Base-by-base conservation (phyloP, 2,888 invertebrate species). In the Hyalella azteca region DNA sequence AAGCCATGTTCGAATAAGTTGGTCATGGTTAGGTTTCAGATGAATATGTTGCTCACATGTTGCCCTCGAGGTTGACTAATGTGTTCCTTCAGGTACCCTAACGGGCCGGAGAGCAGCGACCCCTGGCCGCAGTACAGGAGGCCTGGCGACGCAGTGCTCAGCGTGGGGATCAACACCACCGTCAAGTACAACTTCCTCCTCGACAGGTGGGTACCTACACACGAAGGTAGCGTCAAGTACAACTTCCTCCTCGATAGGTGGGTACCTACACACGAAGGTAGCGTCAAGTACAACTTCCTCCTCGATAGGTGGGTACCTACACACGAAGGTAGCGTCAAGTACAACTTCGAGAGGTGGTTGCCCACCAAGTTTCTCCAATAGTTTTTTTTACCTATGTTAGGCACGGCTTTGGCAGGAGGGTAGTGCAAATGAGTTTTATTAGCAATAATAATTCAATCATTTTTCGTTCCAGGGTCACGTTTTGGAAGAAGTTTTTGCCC, bases 401-500 rank as follows among this genome's bases (percentile, higher is more conserved):
- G n/a, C n/a, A n/a, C n/a, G n/a, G n/a, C n/a, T n/a, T n/a, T n/a
- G n/a, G n/a, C n/a, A n/a, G n/a, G n/a, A n/a, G n/a, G n/a, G n/a
- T n/a, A n/a, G n/a, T n/a, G n/a, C n/a, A n/a, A n/a, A n/a, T n/a
- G n/a, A 49, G 49, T 13, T 49, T 49, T 49, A 49, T 7, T 26
- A 13, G 5, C 13, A 54, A 11, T 13, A 54, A 54, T 26, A 26
- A 11, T 29, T 54, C 54, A 49, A 26, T 22, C 7, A 54, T 9
- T n/a, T n/a, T n/a, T 45, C 48, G n/a, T 73, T 73, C 3, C 79
- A 79, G 79, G 36, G 40, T 73, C 29, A n/a, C 41, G 22, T 79
- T 79, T 39, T 79, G 79, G 79, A 45, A 48, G 11, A 66, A 79
- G 73, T 79, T 79, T 36, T 48, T 79, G 1, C 79, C 79, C 11